Conservation (phyloP, 2,888 invertebrate species). For the Phortica okadai region DNA sequence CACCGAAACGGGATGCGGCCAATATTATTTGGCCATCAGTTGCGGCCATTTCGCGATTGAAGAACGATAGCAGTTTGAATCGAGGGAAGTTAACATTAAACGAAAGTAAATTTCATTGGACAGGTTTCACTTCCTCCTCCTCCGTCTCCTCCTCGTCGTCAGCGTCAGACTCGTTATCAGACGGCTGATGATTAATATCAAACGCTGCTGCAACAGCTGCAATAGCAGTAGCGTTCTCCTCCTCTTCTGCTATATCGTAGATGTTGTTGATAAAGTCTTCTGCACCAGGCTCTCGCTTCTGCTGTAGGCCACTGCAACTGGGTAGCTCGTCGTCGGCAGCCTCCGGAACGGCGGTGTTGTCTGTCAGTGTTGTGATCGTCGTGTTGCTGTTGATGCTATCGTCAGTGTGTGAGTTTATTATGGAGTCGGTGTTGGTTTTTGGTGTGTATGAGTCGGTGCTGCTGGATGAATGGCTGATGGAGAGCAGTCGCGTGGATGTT, state of each 20-base stretch:
- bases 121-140: slow-evolving; percentile 51
- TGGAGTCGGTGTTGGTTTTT: slow-evolving; percentile 42
- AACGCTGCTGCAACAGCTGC: slow-evolving; percentile 20
- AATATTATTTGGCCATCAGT: slow-evolving; percentile 93
- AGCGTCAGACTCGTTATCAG: slow-evolving; percentile 13
- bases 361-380: slow-evolving; percentile 9
- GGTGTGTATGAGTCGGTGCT: slow-evolving; percentile 46
- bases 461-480: slow-evolving; percentile 57
- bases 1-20: slow-evolving; percentile 84
- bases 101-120: slow-evolving; percentile 76
- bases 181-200: neutral
- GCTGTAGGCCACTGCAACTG: slow-evolving; percentile 3
- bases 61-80: slow-evolving; percentile 75
- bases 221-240: slow-evolving; percentile 7
- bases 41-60: slow-evolving; percentile 84
- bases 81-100: slow-evolving; percentile 76
- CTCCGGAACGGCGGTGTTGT: neutral
- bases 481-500: slow-evolving; percentile 73
- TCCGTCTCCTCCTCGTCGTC: slow-evolving; percentile 18
- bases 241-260: slow-evolving; percentile 13
- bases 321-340: neutral
- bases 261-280: neutral
- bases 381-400: slow-evolving; percentile 31
- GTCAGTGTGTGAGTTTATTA: slow-evolving; percentile 30
- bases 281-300: neutral